phyloP scores from a whole-genome alignment of 1,140 invertebrate species.

The Drosophila navojoa region DNA sequence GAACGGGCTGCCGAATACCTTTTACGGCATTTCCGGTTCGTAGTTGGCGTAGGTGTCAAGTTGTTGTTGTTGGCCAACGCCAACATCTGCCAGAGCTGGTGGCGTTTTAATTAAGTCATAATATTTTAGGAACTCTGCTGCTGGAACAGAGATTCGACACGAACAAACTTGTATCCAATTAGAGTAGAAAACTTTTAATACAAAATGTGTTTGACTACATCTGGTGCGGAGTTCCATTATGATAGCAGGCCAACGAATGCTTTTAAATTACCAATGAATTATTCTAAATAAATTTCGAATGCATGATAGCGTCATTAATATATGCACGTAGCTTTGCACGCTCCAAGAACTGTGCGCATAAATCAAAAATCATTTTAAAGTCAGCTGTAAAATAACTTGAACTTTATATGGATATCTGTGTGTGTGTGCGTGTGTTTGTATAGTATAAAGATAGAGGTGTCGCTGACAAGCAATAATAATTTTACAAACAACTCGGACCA shows the following conservation, averaged over 20 bases:
- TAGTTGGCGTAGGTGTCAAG: constrained; percentile 24
- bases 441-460: constrained; percentile 1
- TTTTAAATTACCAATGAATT: constrained; percentile 24
- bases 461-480: constrained; percentile 19
- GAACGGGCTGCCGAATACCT: constrained; percentile 28
- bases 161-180: constrained; percentile 31
- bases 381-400: constrained; percentile 10
- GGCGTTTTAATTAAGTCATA: constrained; percentile 47
- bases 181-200: constrained; percentile 12
- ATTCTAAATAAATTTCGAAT: constrained; percentile 12
- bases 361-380: constrained; percentile 30
- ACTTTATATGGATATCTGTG: neutral
- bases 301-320: constrained; percentile 23
- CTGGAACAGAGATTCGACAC: neutral
- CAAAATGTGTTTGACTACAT: neutral
- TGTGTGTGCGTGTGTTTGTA: neutral
- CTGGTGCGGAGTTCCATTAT: neutral
- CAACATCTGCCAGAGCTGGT: neutral
- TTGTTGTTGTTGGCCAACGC: neutral
- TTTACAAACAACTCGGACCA: constrained; percentile 12
- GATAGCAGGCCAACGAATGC: neutral
- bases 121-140: constrained; percentile 12
- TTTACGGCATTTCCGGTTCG: constrained; percentile 24
- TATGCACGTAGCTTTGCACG: constrained; percentile 25
- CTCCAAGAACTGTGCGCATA: constrained; percentile 1